Evolutionary conservation across 2,888 invertebrate species (phyloP).

Genomic region (Drosophila nr. medialis): DNA sequence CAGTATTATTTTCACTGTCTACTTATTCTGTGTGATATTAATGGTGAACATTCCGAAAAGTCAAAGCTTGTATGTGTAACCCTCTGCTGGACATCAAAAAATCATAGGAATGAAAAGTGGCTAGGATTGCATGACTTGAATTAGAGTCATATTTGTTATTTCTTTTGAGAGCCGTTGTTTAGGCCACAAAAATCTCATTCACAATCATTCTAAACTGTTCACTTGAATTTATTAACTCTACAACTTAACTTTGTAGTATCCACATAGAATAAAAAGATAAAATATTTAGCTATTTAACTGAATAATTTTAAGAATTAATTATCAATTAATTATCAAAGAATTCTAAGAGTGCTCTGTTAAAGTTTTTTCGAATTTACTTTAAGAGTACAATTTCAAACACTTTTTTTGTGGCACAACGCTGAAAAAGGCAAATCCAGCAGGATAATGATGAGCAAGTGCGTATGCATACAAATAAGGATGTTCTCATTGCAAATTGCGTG

Average conservation of each 20-base stretch:
- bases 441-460: not conserved
- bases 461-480: constrained; percentile 13
- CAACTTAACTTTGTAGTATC: not conserved
- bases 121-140: not conserved
- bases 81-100: not conserved
- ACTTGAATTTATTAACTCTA: not conserved
- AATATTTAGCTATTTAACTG: not conserved
- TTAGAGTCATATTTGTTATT: not conserved
- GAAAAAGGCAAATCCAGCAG: not conserved
- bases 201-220: not conserved
- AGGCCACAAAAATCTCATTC: not conserved
- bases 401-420: not conserved
- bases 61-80: not conserved
- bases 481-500: constrained; percentile 5
- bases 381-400: not conserved
- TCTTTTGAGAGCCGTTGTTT: not conserved
- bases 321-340: not conserved
- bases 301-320: not conserved
- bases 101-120: not conserved
- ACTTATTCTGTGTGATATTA: not conserved
- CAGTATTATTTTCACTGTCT: not conserved
- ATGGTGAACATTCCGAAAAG: not conserved
- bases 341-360: too few relatives aligned
- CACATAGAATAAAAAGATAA: too few relatives aligned
- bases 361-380: not conserved